phyloP scores from a whole-genome alignment of 1,140 invertebrate genomes.

The Diuraphis noxia region DNA sequence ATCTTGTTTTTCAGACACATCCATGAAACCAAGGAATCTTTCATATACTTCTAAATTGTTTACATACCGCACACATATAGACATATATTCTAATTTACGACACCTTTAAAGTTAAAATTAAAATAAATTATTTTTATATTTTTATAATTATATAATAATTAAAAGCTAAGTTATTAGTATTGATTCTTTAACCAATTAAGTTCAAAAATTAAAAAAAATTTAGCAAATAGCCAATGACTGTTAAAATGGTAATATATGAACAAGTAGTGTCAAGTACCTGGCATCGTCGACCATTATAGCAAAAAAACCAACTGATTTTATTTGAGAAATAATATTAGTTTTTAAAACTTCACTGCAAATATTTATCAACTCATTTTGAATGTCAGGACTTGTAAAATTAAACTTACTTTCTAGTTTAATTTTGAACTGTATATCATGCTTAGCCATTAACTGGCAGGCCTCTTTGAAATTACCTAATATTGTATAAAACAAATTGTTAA shows the following conservation, averaged over 20 bases:
- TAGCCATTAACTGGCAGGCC: not conserved
- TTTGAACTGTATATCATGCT: not conserved
- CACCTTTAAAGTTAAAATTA: no score
- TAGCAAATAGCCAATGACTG: no score
- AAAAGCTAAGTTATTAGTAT: no score
- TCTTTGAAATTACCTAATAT: not conserved
- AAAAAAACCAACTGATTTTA: not conserved
- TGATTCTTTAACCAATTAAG: no score
- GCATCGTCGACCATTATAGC: not conserved
- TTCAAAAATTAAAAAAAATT: not conserved
- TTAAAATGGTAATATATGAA: no score
- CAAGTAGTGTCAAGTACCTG: not conserved
- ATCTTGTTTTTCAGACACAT: conserved; percentile 9
- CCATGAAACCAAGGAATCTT: no score
- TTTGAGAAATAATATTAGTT: not conserved
- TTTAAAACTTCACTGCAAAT: not conserved
- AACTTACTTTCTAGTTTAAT: not conserved
- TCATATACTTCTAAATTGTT: no score
- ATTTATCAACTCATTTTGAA: not conserved
- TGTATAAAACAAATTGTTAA: not conserved
- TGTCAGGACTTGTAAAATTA: not conserved
- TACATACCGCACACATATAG: no score
- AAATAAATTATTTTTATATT: no score
- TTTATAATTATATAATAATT: no score
- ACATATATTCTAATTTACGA: no score